Conservation (phyloP, 1,140 invertebrate genomes). For the Yoshiicerus persimilis region DNA sequence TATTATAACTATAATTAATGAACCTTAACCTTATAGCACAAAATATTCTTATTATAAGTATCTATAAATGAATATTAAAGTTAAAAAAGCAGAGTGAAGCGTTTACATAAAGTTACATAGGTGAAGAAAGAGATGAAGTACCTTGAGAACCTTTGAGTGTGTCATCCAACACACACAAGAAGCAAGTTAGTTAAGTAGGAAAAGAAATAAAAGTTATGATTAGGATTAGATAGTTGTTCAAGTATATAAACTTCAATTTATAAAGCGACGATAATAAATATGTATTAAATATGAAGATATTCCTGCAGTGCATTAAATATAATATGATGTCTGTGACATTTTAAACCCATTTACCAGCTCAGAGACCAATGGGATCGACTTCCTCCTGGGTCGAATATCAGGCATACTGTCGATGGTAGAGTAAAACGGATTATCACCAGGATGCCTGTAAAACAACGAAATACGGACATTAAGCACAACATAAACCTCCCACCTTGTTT, state of each 20-base stretch:
- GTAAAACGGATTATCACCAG: slow-evolving; percentile 97
- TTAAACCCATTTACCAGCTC: slow-evolving; percentile 78
- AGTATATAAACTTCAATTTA: neutral
- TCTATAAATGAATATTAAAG: neutral
- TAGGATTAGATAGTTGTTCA: slow-evolving; percentile 13
- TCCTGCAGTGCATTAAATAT: too few species aligned
- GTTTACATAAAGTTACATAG: neutral
- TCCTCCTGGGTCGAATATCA: slow-evolving; percentile 91
- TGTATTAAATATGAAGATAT: too few species aligned
- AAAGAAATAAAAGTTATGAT: slow-evolving; percentile 32
- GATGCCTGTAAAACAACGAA: slow-evolving; percentile 64
- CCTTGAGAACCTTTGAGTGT: slow-evolving; percentile 52
- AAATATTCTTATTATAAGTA: too few species aligned
- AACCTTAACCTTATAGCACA: too few species aligned
- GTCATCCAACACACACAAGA: slow-evolving; percentile 30
- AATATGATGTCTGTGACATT: too few species aligned
- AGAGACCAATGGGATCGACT: slow-evolving; percentile 96
- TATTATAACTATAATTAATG: too few species aligned
- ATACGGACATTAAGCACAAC: neutral
- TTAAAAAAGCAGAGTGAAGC: neutral
- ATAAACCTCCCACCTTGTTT: too few species aligned
- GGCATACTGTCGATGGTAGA: slow-evolving; percentile 99
- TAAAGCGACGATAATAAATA: neutral
- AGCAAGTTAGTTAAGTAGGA: slow-evolving; percentile 27
- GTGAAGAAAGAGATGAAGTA: slow-evolving; percentile 41